A percentile compares a stretch with the other conserved stretches of the same genome.
These are phyloP conservation scores for Oryctes rhinoceros DNA, from an alignment of 1,140 invertebrate species.

Conservation along the genomic window DNA sequence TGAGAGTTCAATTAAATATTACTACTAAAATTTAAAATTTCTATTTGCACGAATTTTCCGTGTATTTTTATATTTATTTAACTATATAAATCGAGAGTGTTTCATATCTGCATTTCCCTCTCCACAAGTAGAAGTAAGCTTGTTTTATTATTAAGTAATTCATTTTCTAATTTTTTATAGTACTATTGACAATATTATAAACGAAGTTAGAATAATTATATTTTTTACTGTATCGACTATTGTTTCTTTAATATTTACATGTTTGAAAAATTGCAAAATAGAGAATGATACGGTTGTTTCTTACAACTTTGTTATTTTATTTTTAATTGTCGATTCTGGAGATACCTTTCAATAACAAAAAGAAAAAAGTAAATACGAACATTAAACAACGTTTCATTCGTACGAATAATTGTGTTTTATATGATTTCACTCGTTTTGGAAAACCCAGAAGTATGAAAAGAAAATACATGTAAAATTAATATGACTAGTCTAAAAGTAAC, in stretches of 20 bases:
- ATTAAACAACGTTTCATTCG: neutral
- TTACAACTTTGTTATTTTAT: neutral
- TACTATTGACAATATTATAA: neutral
- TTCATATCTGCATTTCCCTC: constrained; percentile 8
- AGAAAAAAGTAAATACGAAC: neutral
- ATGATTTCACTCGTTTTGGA: neutral
- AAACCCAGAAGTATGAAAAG: neutral
- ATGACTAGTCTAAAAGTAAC: constrained; percentile 6
- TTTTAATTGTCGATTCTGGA: neutral
- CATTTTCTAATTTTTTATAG: neutral
- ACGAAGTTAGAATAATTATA: too few species aligned
- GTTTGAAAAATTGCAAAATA: too few species aligned
- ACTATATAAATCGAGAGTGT: neutral
- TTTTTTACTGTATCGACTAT: too few species aligned
- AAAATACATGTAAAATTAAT: constrained; percentile 4
- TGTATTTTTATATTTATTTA: too few species aligned
- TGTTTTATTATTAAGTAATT: constrained; percentile 6
- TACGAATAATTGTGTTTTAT: neutral
- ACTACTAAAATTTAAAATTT: too few species aligned
- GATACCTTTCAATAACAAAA: neutral
- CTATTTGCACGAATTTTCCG: too few species aligned
- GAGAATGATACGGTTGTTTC: too few species aligned
- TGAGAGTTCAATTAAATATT: too few species aligned
- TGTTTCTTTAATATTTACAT: too few species aligned
- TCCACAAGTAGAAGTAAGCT: neutral